Evolutionary conservation across 2,797 vertebrate genomes (phyloP).

Genomic region (Peromyscus attwateri): DNA sequence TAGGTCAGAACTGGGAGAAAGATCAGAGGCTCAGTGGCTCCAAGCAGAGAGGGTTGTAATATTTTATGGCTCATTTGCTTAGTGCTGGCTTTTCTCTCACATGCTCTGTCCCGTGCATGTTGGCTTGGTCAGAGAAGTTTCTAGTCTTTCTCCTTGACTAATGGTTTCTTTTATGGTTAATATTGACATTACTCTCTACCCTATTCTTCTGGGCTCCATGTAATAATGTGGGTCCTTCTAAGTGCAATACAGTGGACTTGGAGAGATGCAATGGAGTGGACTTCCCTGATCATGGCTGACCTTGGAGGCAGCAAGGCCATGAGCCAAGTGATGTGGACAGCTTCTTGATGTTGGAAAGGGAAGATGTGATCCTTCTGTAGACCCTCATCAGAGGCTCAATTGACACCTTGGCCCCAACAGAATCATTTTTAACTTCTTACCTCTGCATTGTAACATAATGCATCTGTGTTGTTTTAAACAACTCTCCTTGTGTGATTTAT

Average conservation of each 20-base stretch:
- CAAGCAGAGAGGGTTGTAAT: not conserved
- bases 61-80: conserved; percentile 1
- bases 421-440: not conserved
- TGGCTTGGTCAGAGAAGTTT: not conserved
- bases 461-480: not conserved
- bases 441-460: not conserved
- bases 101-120: not conserved
- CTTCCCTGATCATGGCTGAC: not conserved
- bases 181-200: not conserved
- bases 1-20: not conserved
- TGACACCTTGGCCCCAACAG: not conserved
- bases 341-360: not conserved
- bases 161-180: not conserved
- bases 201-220: not conserved
- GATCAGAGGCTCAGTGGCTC: not conserved
- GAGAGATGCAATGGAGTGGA: too few relatives aligned
- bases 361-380: not conserved
- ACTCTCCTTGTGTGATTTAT: not conserved
- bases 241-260: not conserved
- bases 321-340: not conserved
- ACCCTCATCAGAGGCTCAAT: not conserved
- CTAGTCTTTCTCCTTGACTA: not conserved
- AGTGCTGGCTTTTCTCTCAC: not conserved
- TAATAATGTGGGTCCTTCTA: not conserved
- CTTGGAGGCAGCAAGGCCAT: not conserved